Base-by-base conservation (phyloP, 2,113 vertebrate species). In the Azemiops feae region DNA sequence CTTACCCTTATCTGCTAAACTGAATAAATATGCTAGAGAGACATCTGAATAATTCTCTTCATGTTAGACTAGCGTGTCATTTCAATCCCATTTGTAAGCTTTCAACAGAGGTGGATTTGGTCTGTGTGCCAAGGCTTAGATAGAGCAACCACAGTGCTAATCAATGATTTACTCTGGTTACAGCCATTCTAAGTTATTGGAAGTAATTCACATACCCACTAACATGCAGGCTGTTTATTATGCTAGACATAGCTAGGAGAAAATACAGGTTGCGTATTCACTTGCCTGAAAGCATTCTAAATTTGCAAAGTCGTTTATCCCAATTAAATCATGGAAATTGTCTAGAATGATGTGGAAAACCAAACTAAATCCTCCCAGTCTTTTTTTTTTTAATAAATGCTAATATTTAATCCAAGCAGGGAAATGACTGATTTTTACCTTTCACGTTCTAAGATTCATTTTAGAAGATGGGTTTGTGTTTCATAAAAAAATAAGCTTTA, bases 391-490 rank as follows among this genome's bases (percentile, higher is more conserved):
- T 50, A 50, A n/a, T 85, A 87, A 89, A 64, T 60, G 25, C 93
- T 88, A 47, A 55, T 93, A 23, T 85, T 91, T 94, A 95, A 92
- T 85, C 30, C 54, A 93, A 54, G 91, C 90, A 88, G 34, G 85
- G 94, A 94, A 92, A 94, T 60, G 39, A 16, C 86, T 69, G 89
- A 43, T 74, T 3, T 93, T 89, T 16, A 27, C 53, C 91, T 91
- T 57, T 87, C 86, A 45, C 89, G 91, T 93, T 92, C 47, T 43
- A 89, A 39, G 85, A 34, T 96, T 95, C 92, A 30, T 52, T 12
- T 94, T 95, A 95, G 95, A 95, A 88, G 92, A 93, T 57, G n/a
- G 57, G 5, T 90, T 92, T 92, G 2, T 45, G 27, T 93, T 95
- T 95, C 69, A 95, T 95, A 95, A 87, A 94, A 91, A 93, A 93